Evolutionary conservation across 2,113 vertebrate species (phyloP), one percentile per base, ranked within the genome.

Genomic region (Melanotaenia duboulayi): DNA sequence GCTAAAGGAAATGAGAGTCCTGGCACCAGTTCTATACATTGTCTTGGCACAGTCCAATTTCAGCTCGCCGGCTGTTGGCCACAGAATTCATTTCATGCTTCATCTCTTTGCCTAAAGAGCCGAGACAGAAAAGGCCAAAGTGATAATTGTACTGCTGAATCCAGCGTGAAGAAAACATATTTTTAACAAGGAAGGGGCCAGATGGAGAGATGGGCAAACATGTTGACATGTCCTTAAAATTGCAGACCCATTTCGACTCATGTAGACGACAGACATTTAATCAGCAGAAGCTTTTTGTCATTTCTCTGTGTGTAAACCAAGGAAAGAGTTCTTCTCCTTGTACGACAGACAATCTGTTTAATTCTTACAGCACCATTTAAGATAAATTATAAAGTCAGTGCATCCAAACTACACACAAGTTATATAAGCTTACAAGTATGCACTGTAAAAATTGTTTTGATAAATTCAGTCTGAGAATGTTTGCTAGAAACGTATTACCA

Each of bases 21-120:
- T 87, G 87, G 71, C 78, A 74, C 49, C 6, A 8, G 46, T 55
- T 80, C 75, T 25, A 11, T 65, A 57, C 66, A 71, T 85, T 82
- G 82, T 81, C 76, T 69, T 83, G 75, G 84, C 75, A 89, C 73
- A 60, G 74, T 65, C 71, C 63, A 65, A 66, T 81, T 56, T 63
- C 81, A 81, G 78, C 82, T 78, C 84, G 73, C 63, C 55, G 50
- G 62, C 71, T 44, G 28, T 58, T 71, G 65, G 83, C 74, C 76
- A 63, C 85, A 84, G 77, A 87, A 80, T 81, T 75, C 65, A 90
- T 92, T 90, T 92, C 85, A 90, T 79, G 85, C 86, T 84, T 80
- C 80, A 75, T 86, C 82, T 86, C 78, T 78, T 62, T 71, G 71
- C 60, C 71, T 82, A 80, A 88, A 87, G 81, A 83, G 75, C 44